A percentile compares a stretch with the other conserved stretches of the same genome.
These are phyloP conservation scores for Tetragonula clypearis DNA, from an alignment of 1,140 invertebrate genomes.

Conservation along the genomic window DNA sequence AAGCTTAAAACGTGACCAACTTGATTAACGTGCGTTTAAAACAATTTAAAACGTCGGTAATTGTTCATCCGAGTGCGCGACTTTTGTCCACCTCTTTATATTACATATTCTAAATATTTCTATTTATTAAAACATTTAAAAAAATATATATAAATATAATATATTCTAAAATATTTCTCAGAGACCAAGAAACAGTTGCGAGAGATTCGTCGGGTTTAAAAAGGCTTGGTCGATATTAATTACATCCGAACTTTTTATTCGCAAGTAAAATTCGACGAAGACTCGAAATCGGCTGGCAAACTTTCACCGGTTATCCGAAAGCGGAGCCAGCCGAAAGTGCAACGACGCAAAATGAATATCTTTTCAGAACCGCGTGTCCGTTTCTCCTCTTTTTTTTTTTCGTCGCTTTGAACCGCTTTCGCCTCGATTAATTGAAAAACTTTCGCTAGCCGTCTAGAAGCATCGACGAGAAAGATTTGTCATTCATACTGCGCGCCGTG, in stretches of 20 bases:
- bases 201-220: no score
- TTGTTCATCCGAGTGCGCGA: no score
- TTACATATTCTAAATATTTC: no score
- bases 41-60: no score
- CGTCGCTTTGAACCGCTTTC: conserved; percentile 41
- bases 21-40: no score
- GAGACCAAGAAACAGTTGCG: not conserved
- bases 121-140: no score
- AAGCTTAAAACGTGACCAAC: no score
- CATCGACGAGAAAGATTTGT: not conserved
- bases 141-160: no score
- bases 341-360: conserved; percentile 61
- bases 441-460: not conserved
- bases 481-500: not conserved
- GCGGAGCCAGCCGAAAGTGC: conserved; percentile 58
- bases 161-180: no score
- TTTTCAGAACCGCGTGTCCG: conserved; percentile 12
- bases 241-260: conserved; percentile 56
- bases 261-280: conserved; percentile 38
- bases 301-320: conserved; percentile 44
- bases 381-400: not conserved
- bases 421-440: conserved; percentile 55
- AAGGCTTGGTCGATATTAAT: conserved; percentile 50
- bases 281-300: conserved; percentile 28
- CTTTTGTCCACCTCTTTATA: no score